Evolutionary conservation across 2,888 invertebrate genomes (phyloP).

Genomic region (Tipula helvola): DNA sequence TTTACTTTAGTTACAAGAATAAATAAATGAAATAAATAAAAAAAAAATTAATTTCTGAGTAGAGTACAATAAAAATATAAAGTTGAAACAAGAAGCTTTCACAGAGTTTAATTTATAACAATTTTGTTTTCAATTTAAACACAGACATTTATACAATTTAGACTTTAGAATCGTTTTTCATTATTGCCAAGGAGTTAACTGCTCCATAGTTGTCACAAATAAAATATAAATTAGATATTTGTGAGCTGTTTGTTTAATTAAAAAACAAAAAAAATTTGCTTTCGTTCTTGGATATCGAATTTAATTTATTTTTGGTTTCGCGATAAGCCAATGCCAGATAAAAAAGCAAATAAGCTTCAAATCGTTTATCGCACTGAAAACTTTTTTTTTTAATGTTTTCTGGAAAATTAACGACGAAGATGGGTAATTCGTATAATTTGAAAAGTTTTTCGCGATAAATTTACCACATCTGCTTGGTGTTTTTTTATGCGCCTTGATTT

Average conservation of each 20-base stretch:
- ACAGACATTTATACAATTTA: background rate
- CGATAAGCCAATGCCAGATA: background rate
- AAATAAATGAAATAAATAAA: background rate
- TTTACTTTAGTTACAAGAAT: background rate
- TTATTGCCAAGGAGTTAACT: background rate
- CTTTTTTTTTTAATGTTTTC: background rate
- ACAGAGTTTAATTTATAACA: background rate
- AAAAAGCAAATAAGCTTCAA: background rate
- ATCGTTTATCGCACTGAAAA: too few species aligned
- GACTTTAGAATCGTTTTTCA: background rate
- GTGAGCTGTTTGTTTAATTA: background rate
- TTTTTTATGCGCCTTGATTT: background rate
- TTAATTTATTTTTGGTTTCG: background rate
- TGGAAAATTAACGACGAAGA: background rate
- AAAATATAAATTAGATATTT: background rate
- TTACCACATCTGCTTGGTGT: background rate
- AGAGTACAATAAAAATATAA: background rate
- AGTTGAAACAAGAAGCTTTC: background rate
- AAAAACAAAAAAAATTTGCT: too few species aligned
- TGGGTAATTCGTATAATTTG: background rate
- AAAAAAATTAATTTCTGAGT: background rate
- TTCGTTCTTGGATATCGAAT: background rate
- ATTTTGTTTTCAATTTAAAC: background rate
- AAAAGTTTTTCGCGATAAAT: background rate
- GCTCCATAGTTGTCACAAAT: background rate